These are phyloP conservation scores for Cydia strobilella DNA, from an alignment of 1,140 invertebrate genomes.

Conservation along the genomic window DNA sequence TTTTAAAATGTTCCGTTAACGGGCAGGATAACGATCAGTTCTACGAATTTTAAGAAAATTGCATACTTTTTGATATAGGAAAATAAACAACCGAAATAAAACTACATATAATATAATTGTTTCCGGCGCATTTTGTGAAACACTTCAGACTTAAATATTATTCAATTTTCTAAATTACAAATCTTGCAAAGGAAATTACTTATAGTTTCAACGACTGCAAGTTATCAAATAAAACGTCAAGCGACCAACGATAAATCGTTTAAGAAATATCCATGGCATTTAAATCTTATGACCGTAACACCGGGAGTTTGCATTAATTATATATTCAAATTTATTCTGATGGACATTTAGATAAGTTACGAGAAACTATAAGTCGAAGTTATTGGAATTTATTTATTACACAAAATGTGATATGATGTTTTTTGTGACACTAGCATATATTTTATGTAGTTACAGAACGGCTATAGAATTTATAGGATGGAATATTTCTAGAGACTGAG, in stretches of 20 bases:
- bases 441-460: background rate
- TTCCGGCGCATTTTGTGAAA: too few relatives aligned
- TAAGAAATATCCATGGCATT: slow-evolving; percentile 10
- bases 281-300: background rate
- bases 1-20: too few relatives aligned
- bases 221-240: slow-evolving; percentile 7
- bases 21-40: too few relatives aligned
- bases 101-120: too few relatives aligned
- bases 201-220: background rate
- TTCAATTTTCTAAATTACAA: too few relatives aligned
- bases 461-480: background rate
- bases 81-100: too few relatives aligned
- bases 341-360: background rate
- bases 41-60: too few relatives aligned
- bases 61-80: too few relatives aligned
- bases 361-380: background rate
- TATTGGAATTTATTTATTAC: slow-evolving; percentile 1
- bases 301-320: slow-evolving; percentile 9
- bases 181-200: background rate
- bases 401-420: background rate
- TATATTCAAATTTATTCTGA: slow-evolving; percentile 3
- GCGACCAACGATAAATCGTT: background rate
- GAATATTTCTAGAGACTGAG: too few relatives aligned
- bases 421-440: background rate
- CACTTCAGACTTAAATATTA: too few relatives aligned